Conservation (phyloP, 1,140 invertebrate species). For the Bombus fervidus region DNA sequence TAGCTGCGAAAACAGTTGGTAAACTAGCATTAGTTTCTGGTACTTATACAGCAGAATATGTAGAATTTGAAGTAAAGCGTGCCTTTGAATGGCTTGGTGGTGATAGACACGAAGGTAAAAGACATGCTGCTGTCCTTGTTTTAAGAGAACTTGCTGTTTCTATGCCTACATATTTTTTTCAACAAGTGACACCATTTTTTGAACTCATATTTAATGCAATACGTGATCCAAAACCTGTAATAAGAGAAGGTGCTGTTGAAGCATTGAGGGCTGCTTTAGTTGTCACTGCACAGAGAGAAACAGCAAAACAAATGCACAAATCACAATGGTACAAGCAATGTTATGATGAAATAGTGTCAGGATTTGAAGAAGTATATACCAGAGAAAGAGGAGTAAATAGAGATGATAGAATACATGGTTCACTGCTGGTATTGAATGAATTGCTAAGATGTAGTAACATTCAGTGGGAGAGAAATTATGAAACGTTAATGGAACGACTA, state of each 20-base stretch:
- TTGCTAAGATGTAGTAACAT: constrained; percentile 95
- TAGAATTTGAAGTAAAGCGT: constrained; percentile 97
- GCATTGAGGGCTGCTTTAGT: constrained; percentile 95
- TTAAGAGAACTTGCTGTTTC: constrained; percentile 96
- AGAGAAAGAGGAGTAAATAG: constrained; percentile 90
- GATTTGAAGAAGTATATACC: constrained; percentile 88
- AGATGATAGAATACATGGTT: constrained; percentile 97
- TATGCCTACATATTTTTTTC: constrained; percentile 99
- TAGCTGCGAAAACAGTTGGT: constrained; percentile 97
- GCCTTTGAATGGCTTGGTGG: constrained; percentile 96
- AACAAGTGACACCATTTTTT: constrained; percentile 98
- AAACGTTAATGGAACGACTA: constrained; percentile 85
- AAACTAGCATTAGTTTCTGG: constrained; percentile 95
- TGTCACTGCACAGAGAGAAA: constrained; percentile 97
- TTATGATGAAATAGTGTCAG: constrained; percentile 92
- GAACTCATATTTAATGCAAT: constrained; percentile 97
- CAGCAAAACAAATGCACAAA: constrained; percentile 93
- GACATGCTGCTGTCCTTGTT: constrained; percentile 95
- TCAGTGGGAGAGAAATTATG: constrained; percentile 92
- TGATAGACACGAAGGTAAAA: constrained; percentile 93
- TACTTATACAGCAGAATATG: constrained; percentile 96
- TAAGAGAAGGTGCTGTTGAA: constrained; percentile 95
- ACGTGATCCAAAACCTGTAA: constrained; percentile 94
- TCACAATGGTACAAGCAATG: constrained; percentile 96
- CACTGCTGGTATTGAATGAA: constrained; percentile 96